Percentiles rank a stretch among this genome's conserved stretches.
These are phyloP conservation scores for Danio jaintianensis DNA, from an alignment of 2,797 vertebrate genomes.

Conservation along the genomic window DNA sequence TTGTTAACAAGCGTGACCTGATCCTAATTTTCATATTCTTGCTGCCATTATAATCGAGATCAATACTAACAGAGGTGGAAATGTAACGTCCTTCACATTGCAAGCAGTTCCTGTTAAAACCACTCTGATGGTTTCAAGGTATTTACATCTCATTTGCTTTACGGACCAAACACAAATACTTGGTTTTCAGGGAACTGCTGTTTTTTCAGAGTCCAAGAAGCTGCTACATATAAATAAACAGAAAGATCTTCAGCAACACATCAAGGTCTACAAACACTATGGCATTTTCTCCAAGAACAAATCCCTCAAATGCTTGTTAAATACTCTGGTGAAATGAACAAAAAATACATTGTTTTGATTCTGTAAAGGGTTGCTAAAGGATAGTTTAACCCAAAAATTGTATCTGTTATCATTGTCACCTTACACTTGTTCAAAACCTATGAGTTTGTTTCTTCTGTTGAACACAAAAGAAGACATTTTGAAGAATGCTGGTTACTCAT, in stretches of 20 bases:
- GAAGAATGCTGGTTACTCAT: too few relatives aligned
- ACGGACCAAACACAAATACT: not conserved
- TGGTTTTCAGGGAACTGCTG: not conserved
- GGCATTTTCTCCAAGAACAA: not conserved
- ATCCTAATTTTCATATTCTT: constrained; percentile 2
- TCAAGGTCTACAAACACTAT: not conserved
- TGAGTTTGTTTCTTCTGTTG: too few relatives aligned
- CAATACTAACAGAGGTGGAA: not conserved
- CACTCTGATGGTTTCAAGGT: not conserved
- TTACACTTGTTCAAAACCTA: too few relatives aligned
- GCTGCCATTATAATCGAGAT: not conserved
- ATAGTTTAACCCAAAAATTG: too few relatives aligned
- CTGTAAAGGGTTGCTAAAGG: too few relatives aligned
- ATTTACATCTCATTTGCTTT: not conserved
- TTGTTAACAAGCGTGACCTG: constrained; percentile 1
- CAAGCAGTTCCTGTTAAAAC: not conserved
- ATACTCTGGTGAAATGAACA: not conserved
- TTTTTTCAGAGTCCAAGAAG: not conserved
- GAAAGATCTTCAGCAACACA: not conserved
- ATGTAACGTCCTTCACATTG: not conserved
- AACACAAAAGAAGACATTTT: too few relatives aligned
- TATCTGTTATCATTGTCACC: too few relatives aligned
- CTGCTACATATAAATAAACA: not conserved
- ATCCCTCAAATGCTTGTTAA: not conserved
- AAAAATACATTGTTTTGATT: too few relatives aligned